Evolutionary conservation across 2,797 vertebrate genomes (phyloP).

Genomic region (Echiichthys vipera): DNA sequence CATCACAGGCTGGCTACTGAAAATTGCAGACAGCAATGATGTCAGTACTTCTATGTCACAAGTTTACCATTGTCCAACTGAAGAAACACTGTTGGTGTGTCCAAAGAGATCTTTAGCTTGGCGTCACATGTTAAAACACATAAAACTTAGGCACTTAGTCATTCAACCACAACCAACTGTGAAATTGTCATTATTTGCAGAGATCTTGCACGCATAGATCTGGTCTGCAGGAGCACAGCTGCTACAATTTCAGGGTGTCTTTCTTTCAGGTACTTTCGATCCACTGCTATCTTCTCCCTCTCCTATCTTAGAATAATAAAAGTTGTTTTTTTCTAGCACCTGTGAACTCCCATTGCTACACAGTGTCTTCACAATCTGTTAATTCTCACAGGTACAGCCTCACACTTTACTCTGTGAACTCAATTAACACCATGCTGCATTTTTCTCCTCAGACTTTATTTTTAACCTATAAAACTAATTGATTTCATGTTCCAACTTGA

Average conservation of each 20-base stretch:
- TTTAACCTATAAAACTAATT: conserved; percentile 83
- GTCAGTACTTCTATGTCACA: conserved; percentile 33
- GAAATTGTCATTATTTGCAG: background rate
- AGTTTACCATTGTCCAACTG: background rate
- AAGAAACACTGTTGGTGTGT: background rate
- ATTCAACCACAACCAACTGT: background rate
- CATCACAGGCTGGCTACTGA: background rate
- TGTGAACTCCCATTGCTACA: conserved; percentile 70
- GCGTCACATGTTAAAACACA: background rate
- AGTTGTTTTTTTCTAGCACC: conserved; percentile 57
- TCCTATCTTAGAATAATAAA: conserved; percentile 43
- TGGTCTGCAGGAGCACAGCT: background rate
- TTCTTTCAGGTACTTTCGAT: conserved; percentile 10
- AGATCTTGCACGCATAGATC: background rate
- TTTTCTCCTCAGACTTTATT: conserved; percentile 78
- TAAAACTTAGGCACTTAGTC: background rate
- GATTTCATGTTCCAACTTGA: conserved; percentile 76
- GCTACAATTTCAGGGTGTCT: conserved; percentile 29
- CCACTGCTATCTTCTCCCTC: conserved; percentile 23
- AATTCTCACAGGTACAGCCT: conserved; percentile 85
- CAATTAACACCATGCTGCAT: conserved; percentile 85
- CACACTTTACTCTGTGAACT: conserved; percentile 85
- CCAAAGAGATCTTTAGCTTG: background rate
- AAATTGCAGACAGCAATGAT: conserved; percentile 6
- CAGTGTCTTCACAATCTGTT: conserved; percentile 68